Percentiles rank a stretch among this genome's conserved stretches.
phyloP scores from a whole-genome alignment of 2,888 invertebrate species.

The Dicyrtoma fusca region DNA sequence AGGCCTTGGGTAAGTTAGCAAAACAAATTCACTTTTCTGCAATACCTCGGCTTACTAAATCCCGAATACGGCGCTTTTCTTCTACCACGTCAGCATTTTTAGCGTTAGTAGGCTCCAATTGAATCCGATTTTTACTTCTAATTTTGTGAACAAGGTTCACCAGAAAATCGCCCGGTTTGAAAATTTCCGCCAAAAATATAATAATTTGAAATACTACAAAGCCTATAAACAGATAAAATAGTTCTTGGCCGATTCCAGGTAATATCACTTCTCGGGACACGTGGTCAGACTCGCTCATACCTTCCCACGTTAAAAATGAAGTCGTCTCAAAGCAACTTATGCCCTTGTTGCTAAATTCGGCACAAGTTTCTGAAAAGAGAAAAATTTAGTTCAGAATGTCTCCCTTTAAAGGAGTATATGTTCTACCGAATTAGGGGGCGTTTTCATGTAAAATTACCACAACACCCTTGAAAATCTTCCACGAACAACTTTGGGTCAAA shows the following conservation, averaged over 20 bases:
- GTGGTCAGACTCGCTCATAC: constrained; percentile 19
- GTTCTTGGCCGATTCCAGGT: constrained; percentile 46
- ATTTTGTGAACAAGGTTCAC: background rate
- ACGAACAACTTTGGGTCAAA: background rate
- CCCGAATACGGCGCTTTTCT: constrained; percentile 34
- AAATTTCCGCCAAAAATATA: constrained; percentile 31
- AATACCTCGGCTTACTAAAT: constrained; percentile 32
- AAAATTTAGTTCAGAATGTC: background rate
- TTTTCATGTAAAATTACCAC: constrained; percentile 25
- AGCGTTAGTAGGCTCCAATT: constrained; percentile 23
- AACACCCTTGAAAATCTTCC: constrained; percentile 30
- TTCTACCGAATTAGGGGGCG: background rate
- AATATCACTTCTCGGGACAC: constrained; percentile 13
- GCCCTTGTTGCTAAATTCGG: background rate
- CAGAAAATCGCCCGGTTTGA: background rate
- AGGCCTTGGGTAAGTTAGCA: too few relatives aligned
- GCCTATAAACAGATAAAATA: constrained; percentile 39
- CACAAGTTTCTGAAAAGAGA: constrained; percentile 18
- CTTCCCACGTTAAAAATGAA: constrained; percentile 15
- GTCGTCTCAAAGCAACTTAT: constrained; percentile 14
- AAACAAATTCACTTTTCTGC: too few relatives aligned
- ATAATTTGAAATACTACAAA: constrained; percentile 38
- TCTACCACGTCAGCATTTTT: constrained; percentile 41
- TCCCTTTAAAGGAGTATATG: background rate
- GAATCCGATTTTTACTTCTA: too few relatives aligned